These are phyloP conservation scores for Mustela erminea DNA, from an alignment of 2,797 vertebrate species.

Conservation along the genomic window DNA sequence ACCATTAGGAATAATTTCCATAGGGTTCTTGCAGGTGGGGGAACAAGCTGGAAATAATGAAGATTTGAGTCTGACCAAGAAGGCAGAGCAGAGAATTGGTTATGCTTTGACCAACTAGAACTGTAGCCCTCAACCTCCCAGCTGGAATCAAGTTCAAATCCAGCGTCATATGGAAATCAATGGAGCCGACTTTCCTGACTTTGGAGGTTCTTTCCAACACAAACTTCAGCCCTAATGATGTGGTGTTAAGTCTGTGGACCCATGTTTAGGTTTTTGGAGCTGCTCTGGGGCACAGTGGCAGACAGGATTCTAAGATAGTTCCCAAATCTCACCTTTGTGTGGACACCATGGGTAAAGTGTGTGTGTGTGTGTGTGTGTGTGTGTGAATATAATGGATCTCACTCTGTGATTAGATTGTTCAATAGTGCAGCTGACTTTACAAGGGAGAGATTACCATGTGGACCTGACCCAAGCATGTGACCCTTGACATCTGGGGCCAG, in stretches of 20 bases:
- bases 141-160: neutral
- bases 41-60: constrained; percentile 42
- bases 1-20: constrained; percentile 69
- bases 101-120: neutral
- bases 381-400: neutral
- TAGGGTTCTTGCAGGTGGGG: constrained; percentile 55
- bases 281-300: neutral
- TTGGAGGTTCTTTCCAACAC: neutral
- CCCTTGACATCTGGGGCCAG: neutral
- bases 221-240: rapidly evolving
- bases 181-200: rapidly evolving
- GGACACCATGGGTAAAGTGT: rapidly evolving
- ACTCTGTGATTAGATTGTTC: no score
- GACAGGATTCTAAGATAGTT: neutral
- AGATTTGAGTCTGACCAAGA: neutral
- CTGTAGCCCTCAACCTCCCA: no score
- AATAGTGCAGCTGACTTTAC: no score
- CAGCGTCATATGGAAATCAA: rapidly evolving
- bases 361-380: neutral
- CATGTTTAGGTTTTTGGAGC: neutral
- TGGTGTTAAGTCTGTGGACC: no score
- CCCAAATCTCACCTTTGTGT: neutral
- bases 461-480: neutral
- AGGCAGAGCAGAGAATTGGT: neutral
- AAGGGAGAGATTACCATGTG: neutral